A percentile compares a stretch with the other conserved stretches of the same genome.
Conservation (phyloP, 2,113 vertebrate species). For the Suricata suricatta region DNA sequence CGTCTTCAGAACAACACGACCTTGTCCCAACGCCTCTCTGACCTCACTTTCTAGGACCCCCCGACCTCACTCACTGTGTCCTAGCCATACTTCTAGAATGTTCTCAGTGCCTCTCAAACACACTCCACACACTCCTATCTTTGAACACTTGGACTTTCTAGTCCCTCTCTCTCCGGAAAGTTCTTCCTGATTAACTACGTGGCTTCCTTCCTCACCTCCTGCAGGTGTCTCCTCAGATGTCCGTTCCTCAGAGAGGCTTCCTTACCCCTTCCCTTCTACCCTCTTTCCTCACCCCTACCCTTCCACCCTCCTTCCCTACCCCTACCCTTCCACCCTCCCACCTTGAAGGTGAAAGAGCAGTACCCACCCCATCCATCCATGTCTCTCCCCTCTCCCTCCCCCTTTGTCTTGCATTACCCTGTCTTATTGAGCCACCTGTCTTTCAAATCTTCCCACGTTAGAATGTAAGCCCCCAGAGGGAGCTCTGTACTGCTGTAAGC, state of each 20-base stretch:
- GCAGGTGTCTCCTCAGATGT: background rate
- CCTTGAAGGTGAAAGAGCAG: background rate
- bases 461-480: background rate
- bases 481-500: rapidly evolving
- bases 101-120: background rate
- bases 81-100: background rate
- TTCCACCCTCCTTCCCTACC: no score
- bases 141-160: rapidly evolving
- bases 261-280: background rate
- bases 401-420: background rate
- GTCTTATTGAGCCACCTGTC: background rate
- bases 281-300: background rate
- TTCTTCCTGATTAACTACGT: rapidly evolving
- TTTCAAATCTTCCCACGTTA: background rate
- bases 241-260: background rate
- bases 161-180: background rate
- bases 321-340: background rate
- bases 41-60: background rate
- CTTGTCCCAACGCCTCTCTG: background rate
- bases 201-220: background rate
- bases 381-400: background rate
- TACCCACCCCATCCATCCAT: background rate
- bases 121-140: background rate
- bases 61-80: rapidly evolving
- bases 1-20: rapidly evolving